phyloP scores from a whole-genome alignment of 2,113 vertebrate species.

The Vanacampus margaritifer region DNA sequence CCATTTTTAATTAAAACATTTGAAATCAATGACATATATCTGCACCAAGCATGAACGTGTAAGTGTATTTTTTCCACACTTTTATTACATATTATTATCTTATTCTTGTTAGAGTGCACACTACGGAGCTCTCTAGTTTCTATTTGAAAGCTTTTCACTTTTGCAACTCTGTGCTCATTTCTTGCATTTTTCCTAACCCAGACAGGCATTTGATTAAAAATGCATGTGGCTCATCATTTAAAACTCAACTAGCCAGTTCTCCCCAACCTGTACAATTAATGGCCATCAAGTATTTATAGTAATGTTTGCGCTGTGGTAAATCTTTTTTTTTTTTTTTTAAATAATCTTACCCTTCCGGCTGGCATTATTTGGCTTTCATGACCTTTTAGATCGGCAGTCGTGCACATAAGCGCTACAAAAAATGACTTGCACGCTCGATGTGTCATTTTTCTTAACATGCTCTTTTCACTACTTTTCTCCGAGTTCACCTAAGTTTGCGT shows the following conservation, averaged over 20 bases:
- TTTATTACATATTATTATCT: too few relatives aligned
- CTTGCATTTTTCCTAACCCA: constrained; percentile 3
- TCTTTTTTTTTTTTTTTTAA: constrained; percentile 8
- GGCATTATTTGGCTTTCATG: constrained; percentile 21
- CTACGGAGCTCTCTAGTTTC: too few relatives aligned
- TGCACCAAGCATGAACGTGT: background rate
- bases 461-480: constrained; percentile 14
- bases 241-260: constrained; percentile 16
- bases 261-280: constrained; percentile 25
- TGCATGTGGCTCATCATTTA: constrained; percentile 27
- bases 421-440: constrained; percentile 4
- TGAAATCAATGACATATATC: too few relatives aligned
- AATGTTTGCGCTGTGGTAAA: constrained; percentile 2
- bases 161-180: constrained; percentile 12
- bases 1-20: background rate
- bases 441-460: constrained; percentile 9
- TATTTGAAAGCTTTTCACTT: background rate
- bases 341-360: constrained; percentile 28
- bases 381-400: constrained; percentile 27
- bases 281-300: constrained; percentile 21
- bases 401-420: constrained; percentile 13
- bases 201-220: constrained; percentile 36
- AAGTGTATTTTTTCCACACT: background rate
- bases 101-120: too few relatives aligned
- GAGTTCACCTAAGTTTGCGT: constrained; percentile 15